phyloP scores from a whole-genome alignment of 1,140 invertebrate species.

The Pogonomyrmex californicus region DNA sequence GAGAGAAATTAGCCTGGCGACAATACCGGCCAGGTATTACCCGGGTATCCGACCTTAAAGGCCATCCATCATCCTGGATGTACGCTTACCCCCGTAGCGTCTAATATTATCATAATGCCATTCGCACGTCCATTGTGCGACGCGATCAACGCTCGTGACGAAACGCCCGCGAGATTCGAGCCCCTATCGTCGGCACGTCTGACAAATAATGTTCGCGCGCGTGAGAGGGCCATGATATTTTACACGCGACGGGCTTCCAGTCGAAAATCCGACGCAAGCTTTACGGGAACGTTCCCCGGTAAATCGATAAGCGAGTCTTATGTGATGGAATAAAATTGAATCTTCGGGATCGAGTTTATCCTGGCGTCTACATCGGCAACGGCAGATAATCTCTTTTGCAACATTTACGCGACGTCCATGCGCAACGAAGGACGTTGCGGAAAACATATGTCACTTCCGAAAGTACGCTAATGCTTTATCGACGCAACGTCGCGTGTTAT shows the following conservation, averaged over 20 bases:
- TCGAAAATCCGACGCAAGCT: conserved; percentile 54
- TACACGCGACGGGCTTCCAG: conserved; percentile 54
- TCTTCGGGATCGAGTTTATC: conserved; percentile 63
- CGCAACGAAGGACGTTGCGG: conserved; percentile 14
- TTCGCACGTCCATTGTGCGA: conserved; percentile 68
- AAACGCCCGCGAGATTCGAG: conserved; percentile 41
- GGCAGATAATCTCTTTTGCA: conserved; percentile 50
- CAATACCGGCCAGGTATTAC: conserved; percentile 74
- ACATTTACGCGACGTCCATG: conserved; percentile 58
- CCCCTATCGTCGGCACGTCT: conserved; percentile 59
- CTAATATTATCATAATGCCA: conserved; percentile 80
- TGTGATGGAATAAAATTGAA: conserved; percentile 62
- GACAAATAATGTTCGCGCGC: conserved; percentile 71
- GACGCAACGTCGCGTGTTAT: neutral
- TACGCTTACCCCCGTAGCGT: conserved; percentile 56
- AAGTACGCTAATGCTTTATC: neutral
- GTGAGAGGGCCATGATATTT: conserved; percentile 46
- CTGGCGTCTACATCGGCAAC: conserved; percentile 51
- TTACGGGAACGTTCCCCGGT: conserved; percentile 49
- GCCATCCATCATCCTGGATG: conserved; percentile 74
- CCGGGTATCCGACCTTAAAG: conserved; percentile 63
- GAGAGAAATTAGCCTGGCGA: conserved; percentile 73
- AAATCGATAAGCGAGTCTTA: conserved; percentile 64
- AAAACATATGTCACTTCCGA: neutral
- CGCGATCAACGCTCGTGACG: conserved; percentile 68